Evolutionary conservation across 2,113 vertebrate genomes (phyloP), one percentile per base, ranked within the genome.

Genomic region (Tor tambroides): DNA sequence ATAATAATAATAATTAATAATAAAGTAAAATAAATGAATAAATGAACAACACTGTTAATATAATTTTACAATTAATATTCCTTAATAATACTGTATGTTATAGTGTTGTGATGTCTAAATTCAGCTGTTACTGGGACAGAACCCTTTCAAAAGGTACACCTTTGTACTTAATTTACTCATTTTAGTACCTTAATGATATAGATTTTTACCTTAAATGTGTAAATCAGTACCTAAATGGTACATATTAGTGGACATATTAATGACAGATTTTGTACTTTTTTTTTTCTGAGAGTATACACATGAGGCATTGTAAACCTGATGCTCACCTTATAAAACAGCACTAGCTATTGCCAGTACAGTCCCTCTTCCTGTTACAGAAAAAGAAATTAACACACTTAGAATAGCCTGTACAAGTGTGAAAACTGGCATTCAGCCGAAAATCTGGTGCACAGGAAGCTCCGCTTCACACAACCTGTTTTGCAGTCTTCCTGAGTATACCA

Each of bases 401-500:
- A 41, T 65, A 65, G 59, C 59, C 59, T 43, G 59, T 28, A 81
- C n/a, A 65, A 8, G 59, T 46, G 41, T 56, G 61, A 35, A 28
- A 43, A 80, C 63, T 67, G 49, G 76, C 43, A 6, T 84, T 67
- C 72, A 21, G 61, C n/a, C 14, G 0, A 46, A 61, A 51, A 82
- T 83, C 82, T 74, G 65, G 23, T 30, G 15, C 17, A 11, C 4
- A n/a, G 63, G 78, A 77, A 28, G 49, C 79, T 49, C 43, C 17
- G 26, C 49, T 56, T 54, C 11, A 72, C 61, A 46, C 83, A 35
- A 28, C 67, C 78, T 71, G 49, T 77, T 83, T 72, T 86, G 23
- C 63, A 71, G 59, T 87, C 72, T 84, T 87, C 30, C 56, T 56
- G 41, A 51, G 49, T 80, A 78, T 74, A 63, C 72, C 77, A 72